These are phyloP conservation scores for Bembecia ichneumoniformis DNA, from an alignment of 2,888 invertebrate genomes.

Conservation along the genomic window DNA sequence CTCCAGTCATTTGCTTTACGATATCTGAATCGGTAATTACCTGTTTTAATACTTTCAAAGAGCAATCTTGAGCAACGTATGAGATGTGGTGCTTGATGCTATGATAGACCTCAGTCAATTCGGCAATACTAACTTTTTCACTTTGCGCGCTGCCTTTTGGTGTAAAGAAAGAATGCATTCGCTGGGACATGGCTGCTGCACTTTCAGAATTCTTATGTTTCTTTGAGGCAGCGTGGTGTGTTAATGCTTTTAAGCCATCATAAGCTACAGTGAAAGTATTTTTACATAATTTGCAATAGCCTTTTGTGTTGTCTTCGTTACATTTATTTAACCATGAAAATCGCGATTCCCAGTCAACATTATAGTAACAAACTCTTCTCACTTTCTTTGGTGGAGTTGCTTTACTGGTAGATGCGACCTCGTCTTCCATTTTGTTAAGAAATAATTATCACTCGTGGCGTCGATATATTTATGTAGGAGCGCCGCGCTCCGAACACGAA, in stretches of 20 bases:
- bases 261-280: constrained; percentile 1
- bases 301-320: background rate
- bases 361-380: background rate
- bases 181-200: background rate
- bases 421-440: background rate
- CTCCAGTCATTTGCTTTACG: too few relatives aligned
- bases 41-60: too few relatives aligned
- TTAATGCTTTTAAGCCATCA: constrained; percentile 1
- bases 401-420: background rate
- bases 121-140: too few relatives aligned
- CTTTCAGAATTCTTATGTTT: background rate
- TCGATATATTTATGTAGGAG: too few relatives aligned
- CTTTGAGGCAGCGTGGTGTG: background rate
- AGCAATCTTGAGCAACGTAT: too few relatives aligned
- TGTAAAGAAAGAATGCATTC: background rate
- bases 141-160: background rate
- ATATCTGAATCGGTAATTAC: too few relatives aligned
- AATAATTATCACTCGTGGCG: too few relatives aligned
- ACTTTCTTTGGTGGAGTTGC: background rate
- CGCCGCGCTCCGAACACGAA: too few relatives aligned
- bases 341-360: background rate
- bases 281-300: background rate
- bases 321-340: background rate
- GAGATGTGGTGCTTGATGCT: too few relatives aligned
- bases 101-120: too few relatives aligned